Conservation (phyloP, 2,888 invertebrate genomes). For the Trachelus troglodyta region DNA sequence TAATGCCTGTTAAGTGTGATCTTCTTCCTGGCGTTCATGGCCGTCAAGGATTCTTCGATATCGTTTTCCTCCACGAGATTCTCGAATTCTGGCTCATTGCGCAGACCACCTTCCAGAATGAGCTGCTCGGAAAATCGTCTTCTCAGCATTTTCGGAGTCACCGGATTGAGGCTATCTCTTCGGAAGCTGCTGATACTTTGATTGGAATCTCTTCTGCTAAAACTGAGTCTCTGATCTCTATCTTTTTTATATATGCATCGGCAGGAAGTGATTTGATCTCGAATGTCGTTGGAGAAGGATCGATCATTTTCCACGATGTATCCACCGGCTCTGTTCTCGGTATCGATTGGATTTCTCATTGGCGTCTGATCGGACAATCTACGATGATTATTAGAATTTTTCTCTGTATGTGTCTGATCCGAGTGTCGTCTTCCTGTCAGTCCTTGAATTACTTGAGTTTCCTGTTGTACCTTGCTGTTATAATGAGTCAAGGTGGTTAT, state of each 20-base stretch:
- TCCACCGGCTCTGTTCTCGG: background rate
- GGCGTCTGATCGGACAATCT: constrained; percentile 44
- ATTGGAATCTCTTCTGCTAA: constrained; percentile 33
- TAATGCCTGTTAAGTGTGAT: constrained; percentile 71
- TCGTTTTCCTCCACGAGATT: constrained; percentile 40
- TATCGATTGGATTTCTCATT: background rate
- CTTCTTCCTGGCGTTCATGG: constrained; percentile 51
- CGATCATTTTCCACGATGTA: background rate
- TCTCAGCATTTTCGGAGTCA: constrained; percentile 56
- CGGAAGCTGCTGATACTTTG: constrained; percentile 27
- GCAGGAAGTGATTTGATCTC: background rate
- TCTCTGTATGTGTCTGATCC: constrained; percentile 41
- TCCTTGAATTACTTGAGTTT: background rate
- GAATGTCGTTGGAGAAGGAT: background rate
- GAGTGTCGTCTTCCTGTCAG: constrained; percentile 34
- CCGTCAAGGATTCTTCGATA: constrained; percentile 48
- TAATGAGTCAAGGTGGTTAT: constrained; percentile 30
- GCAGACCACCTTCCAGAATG: constrained; percentile 53
- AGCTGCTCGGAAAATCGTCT: constrained; percentile 56
- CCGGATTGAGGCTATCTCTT: constrained; percentile 35
- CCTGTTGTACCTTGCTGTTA: background rate
- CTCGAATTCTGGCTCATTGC: constrained; percentile 44
- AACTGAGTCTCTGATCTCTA: constrained; percentile 11
- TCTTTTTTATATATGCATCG: background rate
- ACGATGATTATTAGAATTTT: constrained; percentile 18